Evolutionary conservation across 2,797 vertebrate species (phyloP).

Genomic region (Peromyscus eremicus): DNA sequence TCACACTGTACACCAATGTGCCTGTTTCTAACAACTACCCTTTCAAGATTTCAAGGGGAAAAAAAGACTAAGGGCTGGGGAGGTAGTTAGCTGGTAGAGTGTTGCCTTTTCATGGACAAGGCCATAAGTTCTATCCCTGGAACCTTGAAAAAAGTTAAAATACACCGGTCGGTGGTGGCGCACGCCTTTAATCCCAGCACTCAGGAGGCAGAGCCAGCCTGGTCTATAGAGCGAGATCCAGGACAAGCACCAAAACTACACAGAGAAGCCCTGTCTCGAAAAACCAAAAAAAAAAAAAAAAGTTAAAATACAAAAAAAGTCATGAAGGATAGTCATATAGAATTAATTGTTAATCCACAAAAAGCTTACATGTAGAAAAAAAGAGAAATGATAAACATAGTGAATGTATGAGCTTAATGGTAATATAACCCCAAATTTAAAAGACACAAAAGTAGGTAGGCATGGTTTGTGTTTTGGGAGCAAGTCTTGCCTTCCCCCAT

Average conservation of each 20-base stretch:
- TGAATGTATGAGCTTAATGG: slow-evolving; percentile 34
- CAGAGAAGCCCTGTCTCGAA: no score
- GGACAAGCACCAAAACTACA: no score
- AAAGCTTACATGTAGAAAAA: slow-evolving; percentile 12
- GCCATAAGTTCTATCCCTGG: background rate
- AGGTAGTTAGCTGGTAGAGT: background rate
- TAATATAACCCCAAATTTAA: slow-evolving; percentile 21
- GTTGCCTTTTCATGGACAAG: background rate
- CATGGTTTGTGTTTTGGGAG: background rate
- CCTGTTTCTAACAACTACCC: slow-evolving; percentile 16
- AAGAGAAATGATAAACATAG: slow-evolving; percentile 30
- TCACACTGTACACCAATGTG: background rate
- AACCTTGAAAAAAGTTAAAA: slow-evolving; percentile 18
- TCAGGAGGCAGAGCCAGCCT: no score
- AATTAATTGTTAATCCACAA: background rate
- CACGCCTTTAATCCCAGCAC: no score
- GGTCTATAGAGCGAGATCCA: no score
- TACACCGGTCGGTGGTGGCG: background rate
- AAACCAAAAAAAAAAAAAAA: background rate
- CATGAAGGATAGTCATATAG: slow-evolving; percentile 1
- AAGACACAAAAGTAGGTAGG: slow-evolving; percentile 49
- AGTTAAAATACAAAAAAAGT: slow-evolving; percentile 21
- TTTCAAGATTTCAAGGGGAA: slow-evolving; percentile 53
- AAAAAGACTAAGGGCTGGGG: background rate
- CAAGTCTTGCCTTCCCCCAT: background rate